Evolutionary conservation across 2,888 invertebrate genomes (phyloP).

Genomic region (Theretra japonica): DNA sequence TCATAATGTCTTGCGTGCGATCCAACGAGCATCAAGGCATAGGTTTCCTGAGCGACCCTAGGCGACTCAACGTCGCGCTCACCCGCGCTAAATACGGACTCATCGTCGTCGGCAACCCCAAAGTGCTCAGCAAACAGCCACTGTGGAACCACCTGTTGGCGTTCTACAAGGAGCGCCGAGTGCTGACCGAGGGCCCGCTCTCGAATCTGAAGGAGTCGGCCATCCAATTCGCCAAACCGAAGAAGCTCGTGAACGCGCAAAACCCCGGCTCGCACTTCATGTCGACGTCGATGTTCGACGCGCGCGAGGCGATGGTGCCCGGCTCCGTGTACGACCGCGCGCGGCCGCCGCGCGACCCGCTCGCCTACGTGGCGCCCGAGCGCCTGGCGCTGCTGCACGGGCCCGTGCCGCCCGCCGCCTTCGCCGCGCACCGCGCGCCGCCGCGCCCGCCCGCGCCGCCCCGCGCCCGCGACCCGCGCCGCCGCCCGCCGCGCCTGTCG

Average conservation of each 20-base stretch:
- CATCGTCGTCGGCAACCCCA: constrained; percentile 99
- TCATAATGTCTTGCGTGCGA: constrained; percentile 99
- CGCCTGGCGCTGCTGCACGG: constrained; percentile 90
- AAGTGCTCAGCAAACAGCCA: constrained; percentile 98
- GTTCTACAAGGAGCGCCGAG: constrained; percentile 98
- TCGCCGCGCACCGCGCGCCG: constrained; percentile 95
- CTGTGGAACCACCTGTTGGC: constrained; percentile 99
- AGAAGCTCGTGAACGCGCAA: constrained; percentile 96
- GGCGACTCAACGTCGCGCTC: constrained; percentile 98
- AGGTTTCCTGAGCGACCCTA: constrained; percentile 98
- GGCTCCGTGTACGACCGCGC: constrained; percentile 96
- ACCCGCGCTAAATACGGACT: constrained; percentile 99
- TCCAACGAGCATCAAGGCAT: constrained; percentile 99
- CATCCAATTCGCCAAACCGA: constrained; percentile 98
- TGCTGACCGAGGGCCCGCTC: constrained; percentile 98
- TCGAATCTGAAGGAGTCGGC: constrained; percentile 98
- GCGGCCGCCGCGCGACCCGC: constrained; percentile 93
- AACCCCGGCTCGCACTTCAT: constrained; percentile 99
- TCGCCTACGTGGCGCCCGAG: constrained; percentile 96
- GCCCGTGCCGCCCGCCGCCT: constrained; percentile 96
- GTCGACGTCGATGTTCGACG: constrained; percentile 98
- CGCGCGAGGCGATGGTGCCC: constrained; percentile 96
- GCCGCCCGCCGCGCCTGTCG: constrained; percentile 79
- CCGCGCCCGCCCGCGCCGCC: constrained; percentile 87
- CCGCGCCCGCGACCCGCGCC: constrained; percentile 79